Base-by-base conservation (phyloP, 2,113 vertebrate species). In the Antechinus stuartii region DNA sequence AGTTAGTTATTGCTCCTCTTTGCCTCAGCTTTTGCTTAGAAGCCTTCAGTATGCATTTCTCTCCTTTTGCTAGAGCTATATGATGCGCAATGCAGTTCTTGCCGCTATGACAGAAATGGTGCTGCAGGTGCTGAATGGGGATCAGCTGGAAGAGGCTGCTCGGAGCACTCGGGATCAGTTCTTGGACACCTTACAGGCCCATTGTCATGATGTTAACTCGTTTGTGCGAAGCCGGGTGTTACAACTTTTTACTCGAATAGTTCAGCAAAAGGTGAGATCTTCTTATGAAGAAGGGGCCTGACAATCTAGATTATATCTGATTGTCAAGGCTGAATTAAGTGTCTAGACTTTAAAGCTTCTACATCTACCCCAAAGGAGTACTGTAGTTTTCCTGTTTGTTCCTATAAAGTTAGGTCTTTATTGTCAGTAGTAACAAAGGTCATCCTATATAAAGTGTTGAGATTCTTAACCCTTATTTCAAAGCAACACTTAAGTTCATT, bases 11-110 rank as follows among this genome's bases (percentile, higher is more conserved):
- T 84, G 68, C 35, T 23, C 16, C 19, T 84, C 16, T 84, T n/a
- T 84, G n/a, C n/a, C 68, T 42, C 35, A 84, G 68, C n/a, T 84
- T 76, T 84, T 84, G 16, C n/a, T 84, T 84, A 42, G 68, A 52
- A 25, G 24, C 90, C 25, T 0, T 30, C 26, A 30, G 16, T 49
- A 9, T 90, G 1, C 9, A 90, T 30, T 68, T 35, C 30, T 68
- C 93, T 91, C 61, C 89, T 91, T 91, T 91, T 95, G 97, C 46
- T 97, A 99, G 99, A 99, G 98, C 93, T 98, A 99, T 50, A 84
- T 93, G 54, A 99, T 99, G 99, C 99, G 99, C 76, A 99, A 99
- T 27, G 99, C 99, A 0, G 96, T 99, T 93, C 99, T 99, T 27
- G 98, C 98, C 0, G 99, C 99, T 8, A 99, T 99, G 97, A 98